phyloP scores from a whole-genome alignment of 2,797 vertebrate species.

The Enteromius trimaculatus region DNA sequence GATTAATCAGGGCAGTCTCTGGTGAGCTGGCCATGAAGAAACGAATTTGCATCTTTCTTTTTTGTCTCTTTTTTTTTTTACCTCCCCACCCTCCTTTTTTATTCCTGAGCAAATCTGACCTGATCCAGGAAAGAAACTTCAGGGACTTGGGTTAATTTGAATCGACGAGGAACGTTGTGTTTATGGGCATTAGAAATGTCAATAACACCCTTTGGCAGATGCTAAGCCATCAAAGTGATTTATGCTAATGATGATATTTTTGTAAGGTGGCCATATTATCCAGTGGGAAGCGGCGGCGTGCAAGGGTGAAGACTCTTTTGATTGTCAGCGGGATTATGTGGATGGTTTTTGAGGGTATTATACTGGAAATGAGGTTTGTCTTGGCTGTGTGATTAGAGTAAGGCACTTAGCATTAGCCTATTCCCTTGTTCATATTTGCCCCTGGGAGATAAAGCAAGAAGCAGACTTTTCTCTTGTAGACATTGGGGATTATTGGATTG shows the following conservation, averaged over 20 bases:
- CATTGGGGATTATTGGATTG: conserved; percentile 46
- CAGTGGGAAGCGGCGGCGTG: conserved; percentile 27
- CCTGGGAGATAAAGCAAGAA: conserved; percentile 34
- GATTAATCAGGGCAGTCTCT: conserved; percentile 52
- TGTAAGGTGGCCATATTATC: conserved; percentile 49
- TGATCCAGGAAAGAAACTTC: conserved; percentile 28
- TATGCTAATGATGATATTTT: conserved; percentile 55
- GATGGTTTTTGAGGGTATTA: conserved; percentile 51
- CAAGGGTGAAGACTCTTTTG: conserved; percentile 41
- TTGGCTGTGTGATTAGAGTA: conserved; percentile 47
- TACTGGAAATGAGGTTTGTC: conserved; percentile 51
- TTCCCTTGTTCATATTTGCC: conserved; percentile 55
- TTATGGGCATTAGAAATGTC: conserved; percentile 55
- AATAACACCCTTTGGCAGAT: conserved; percentile 57
- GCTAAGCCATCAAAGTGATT: conserved; percentile 54
- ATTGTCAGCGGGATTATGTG: conserved; percentile 52
- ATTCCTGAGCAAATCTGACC: conserved; percentile 44
- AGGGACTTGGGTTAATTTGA: conserved; percentile 25
- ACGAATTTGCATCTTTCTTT: conserved; percentile 33
- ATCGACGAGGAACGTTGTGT: conserved; percentile 41
- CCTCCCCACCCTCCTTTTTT: not conserved
- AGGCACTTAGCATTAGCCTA: conserved; percentile 43
- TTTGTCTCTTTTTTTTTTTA: not conserved
- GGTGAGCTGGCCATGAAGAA: conserved; percentile 36
- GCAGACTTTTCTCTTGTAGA: conserved; percentile 46